These are phyloP conservation scores for Drosophila kanapiae DNA, from an alignment of 1,140 invertebrate genomes.

Conservation along the genomic window DNA sequence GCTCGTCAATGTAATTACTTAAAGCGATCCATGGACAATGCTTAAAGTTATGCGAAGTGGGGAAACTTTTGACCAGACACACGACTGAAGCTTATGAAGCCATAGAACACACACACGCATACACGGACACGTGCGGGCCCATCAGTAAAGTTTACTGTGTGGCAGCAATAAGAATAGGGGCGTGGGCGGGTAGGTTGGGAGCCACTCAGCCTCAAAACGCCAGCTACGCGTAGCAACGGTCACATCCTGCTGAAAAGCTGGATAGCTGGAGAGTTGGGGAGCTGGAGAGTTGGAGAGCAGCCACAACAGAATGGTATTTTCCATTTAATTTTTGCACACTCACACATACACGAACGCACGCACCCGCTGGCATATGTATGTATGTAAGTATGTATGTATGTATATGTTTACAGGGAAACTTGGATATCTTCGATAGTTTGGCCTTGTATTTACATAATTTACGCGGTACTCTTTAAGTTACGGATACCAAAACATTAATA, in stretches of 20 bases:
- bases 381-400: constrained; percentile 16
- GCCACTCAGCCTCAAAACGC: constrained; percentile 53
- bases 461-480: background rate
- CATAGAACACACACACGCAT: constrained; percentile 38
- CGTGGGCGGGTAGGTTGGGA: constrained; percentile 9
- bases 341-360: constrained; percentile 21
- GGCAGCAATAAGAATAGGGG: constrained; percentile 10
- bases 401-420: constrained; percentile 16
- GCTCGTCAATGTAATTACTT: constrained; percentile 31
- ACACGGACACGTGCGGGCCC: constrained; percentile 23
- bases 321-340: constrained; percentile 78
- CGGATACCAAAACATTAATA: background rate
- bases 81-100: constrained; percentile 55
- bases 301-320: constrained; percentile 65
- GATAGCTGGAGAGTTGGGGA: constrained; percentile 18
- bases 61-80: constrained; percentile 36
- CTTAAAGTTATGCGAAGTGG: constrained; percentile 25
- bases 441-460: background rate
- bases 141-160: constrained; percentile 28
- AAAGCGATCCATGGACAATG: constrained; percentile 24
- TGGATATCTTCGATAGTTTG: background rate
- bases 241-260: constrained; percentile 64
- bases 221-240: constrained; percentile 56
- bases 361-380: constrained; percentile 34
- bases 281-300: constrained; percentile 26